These are phyloP conservation scores for Hipposideros larvatus DNA, from an alignment of 2,797 vertebrate species.

Conservation along the genomic window DNA sequence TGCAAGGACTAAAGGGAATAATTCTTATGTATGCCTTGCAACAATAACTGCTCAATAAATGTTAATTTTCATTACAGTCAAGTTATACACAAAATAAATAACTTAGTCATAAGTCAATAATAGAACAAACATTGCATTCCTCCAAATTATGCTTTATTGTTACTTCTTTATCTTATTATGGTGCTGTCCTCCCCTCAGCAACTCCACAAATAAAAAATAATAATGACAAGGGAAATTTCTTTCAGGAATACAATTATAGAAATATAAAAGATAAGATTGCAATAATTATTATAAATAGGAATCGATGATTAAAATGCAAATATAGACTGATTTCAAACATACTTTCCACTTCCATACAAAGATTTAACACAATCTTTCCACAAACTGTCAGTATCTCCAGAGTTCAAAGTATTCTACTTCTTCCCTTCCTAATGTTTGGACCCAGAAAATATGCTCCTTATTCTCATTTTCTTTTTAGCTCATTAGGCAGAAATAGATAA, in stretches of 20 bases:
- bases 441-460: not conserved
- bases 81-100: constrained; percentile 27
- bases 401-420: constrained; percentile 15
- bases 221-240: not conserved
- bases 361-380: not conserved
- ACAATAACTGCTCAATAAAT: not conserved
- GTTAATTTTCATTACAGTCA: constrained; percentile 15
- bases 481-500: not conserved
- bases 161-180: not conserved
- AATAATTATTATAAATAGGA: constrained; percentile 1
- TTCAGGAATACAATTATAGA: not conserved
- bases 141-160: not conserved
- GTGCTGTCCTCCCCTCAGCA: not conserved
- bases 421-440: constrained; percentile 13
- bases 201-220: not conserved
- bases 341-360: not conserved
- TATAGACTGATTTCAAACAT: constrained; percentile 5
- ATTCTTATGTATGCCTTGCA: not conserved
- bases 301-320: not conserved
- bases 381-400: not conserved
- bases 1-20: not conserved
- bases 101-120: not conserved
- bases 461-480: not conserved
- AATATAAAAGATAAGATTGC: not conserved
- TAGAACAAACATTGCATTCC: not conserved